These are phyloP conservation scores for Oikopleura dioica DNA, from an alignment of 23 tunicate species.

Conservation along the genomic window DNA sequence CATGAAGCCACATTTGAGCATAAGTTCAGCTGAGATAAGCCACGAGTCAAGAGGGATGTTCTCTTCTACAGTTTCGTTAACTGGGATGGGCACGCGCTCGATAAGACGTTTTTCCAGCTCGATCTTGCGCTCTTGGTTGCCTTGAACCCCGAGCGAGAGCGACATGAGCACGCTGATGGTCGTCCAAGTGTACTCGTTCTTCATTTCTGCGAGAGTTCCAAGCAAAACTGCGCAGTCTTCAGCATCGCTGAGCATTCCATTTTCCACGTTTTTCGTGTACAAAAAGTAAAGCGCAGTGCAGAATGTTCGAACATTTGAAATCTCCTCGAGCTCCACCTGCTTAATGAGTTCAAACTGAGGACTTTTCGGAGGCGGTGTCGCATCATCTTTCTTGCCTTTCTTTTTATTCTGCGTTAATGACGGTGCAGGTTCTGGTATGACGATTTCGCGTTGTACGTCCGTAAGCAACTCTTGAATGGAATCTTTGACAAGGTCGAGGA, in stretches of 20 bases:
- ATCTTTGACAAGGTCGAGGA: no score
- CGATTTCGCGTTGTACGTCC: no score
- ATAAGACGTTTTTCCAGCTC: background rate
- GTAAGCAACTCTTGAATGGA: no score
- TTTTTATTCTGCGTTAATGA: background rate
- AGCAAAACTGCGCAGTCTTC: background rate
- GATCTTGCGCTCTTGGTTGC: background rate
- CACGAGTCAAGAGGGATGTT: background rate
- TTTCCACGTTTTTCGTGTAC: background rate
- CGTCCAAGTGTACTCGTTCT: background rate
- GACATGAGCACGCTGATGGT: background rate
- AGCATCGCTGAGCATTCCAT: background rate
- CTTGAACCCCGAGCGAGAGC: background rate
- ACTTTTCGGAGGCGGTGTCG: no score
- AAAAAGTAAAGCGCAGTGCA: background rate
- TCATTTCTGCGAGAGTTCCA: background rate
- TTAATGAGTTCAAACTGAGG: background rate
- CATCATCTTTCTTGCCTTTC: background rate
- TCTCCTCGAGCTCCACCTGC: background rate
- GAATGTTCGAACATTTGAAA: background rate
- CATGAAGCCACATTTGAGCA: background rate
- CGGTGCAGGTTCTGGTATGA: background rate
- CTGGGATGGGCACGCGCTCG: background rate
- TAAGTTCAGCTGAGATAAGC: background rate
- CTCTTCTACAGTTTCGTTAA: background rate